These are phyloP conservation scores for Melanocharis versteri DNA, from an alignment of 2,113 vertebrate species.

Conservation along the genomic window DNA sequence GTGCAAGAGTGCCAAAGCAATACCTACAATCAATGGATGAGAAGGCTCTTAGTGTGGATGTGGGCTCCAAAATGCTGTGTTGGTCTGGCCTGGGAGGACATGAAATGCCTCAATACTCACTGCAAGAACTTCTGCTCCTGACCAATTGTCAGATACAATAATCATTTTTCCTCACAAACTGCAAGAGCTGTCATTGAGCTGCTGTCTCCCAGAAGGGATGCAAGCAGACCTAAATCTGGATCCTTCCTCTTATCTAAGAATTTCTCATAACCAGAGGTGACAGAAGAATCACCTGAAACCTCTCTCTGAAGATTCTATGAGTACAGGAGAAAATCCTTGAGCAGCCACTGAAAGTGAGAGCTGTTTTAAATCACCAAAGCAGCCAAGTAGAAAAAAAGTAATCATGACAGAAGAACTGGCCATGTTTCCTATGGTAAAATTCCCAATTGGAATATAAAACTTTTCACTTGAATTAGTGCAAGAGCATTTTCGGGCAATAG, in stretches of 20 bases:
- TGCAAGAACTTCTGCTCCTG: not conserved
- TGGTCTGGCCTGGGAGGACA: rapidly evolving
- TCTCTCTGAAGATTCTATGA: not conserved
- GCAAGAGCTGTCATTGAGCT: not conserved
- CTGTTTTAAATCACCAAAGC: not conserved
- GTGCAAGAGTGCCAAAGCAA: not conserved
- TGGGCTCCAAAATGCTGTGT: not conserved
- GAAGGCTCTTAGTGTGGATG: not conserved
- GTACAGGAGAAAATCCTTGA: not conserved
- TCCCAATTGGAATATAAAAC: not conserved
- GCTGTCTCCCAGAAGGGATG: not conserved
- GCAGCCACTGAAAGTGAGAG: not conserved
- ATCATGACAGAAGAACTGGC: not conserved
- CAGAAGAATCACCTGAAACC: not conserved
- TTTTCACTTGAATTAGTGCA: not conserved
- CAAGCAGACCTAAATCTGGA: not conserved
- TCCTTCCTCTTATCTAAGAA: not conserved
- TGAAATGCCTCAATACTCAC: not conserved
- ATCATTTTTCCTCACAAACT: not conserved
- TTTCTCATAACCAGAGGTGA: not conserved
- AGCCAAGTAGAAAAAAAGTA: not conserved
- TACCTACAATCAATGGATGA: rapidly evolving
- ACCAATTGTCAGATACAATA: rapidly evolving
- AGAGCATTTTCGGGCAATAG: not conserved
- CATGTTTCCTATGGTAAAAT: not conserved